Percentiles rank a stretch among this genome's conserved stretches.
These are phyloP conservation scores for Protodeltote pygarga DNA, from an alignment of 2,888 invertebrate species.

Conservation along the genomic window DNA sequence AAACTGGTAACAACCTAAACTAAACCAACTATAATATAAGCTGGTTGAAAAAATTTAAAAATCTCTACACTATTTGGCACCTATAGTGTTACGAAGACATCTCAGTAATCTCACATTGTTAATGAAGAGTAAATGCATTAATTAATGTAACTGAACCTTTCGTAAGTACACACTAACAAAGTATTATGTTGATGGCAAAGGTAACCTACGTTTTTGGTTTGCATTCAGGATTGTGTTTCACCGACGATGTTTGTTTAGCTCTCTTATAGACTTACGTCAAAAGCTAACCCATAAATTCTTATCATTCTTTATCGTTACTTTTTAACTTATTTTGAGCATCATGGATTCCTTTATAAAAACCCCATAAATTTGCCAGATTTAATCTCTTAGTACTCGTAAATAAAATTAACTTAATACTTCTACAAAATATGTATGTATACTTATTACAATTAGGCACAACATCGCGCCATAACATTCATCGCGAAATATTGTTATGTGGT, in stretches of 20 bases:
- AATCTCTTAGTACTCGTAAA: conserved; percentile 79
- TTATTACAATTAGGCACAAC: conserved; percentile 80
- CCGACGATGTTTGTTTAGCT: conserved; percentile 51
- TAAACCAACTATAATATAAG: conserved; percentile 78
- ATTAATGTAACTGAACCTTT: conserved; percentile 63
- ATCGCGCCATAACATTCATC: conserved; percentile 83
- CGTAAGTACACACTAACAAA: conserved; percentile 73
- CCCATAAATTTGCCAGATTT: conserved; percentile 77
- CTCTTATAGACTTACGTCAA: conserved; percentile 52
- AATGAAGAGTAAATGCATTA: conserved; percentile 58
- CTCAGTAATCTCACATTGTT: conserved; percentile 61
- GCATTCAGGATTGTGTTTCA: conserved; percentile 67
- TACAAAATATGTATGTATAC: conserved; percentile 82
- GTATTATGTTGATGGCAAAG: conserved; percentile 80
- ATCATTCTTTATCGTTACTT: conserved; percentile 63
- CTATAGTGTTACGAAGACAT: conserved; percentile 73
- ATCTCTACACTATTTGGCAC: conserved; percentile 84
- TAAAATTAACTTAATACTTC: conserved; percentile 82
- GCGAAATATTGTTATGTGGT: conserved; percentile 85
- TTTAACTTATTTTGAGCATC: conserved; percentile 81
- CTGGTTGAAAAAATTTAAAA: conserved; percentile 75
- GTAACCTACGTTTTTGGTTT: conserved; percentile 86
- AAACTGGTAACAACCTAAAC: conserved; percentile 84
- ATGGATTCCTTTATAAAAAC: conserved; percentile 65
- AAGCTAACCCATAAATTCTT: conserved; percentile 70